phyloP scores from a whole-genome alignment of 2,797 vertebrate species.

The Anguilla pacifica region DNA sequence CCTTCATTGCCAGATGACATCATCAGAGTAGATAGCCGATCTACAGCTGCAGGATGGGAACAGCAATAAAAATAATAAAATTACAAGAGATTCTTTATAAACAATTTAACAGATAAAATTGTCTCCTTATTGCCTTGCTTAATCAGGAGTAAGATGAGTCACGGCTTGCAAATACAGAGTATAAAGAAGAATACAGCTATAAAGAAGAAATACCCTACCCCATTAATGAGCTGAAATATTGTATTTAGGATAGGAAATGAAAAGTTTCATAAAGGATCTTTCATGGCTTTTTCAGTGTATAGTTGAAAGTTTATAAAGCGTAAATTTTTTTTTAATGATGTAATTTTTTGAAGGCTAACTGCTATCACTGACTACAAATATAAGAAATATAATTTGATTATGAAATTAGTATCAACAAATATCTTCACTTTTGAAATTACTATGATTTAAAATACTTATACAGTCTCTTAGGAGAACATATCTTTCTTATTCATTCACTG shows the following conservation, averaged over 20 bases:
- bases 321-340: not conserved
- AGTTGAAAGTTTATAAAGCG: not conserved
- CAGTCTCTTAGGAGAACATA: not conserved
- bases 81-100: not conserved
- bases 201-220: not conserved
- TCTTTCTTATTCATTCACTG: conserved; percentile 7
- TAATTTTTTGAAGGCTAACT: not conserved
- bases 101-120: conserved; percentile 11
- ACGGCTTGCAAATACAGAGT: not conserved
- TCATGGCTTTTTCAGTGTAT: not conserved
- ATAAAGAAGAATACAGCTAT: not conserved
- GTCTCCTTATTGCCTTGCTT: not conserved
- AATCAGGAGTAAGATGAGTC: not conserved
- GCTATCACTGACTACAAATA: not conserved
- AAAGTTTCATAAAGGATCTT: not conserved
- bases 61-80: conserved; percentile 25
- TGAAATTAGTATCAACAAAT: not conserved
- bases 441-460: not conserved
- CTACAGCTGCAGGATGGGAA: conserved; percentile 72
- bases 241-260: not conserved
- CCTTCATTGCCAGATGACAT: conserved; percentile 66
- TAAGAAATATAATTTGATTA: not conserved
- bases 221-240: not conserved
- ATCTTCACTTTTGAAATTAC: not conserved
- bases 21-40: conserved; percentile 70